Percentiles rank a stretch among this genome's conserved stretches.
Conservation (phyloP, 2,797 vertebrate species). For the Lithobates sylvaticus region DNA sequence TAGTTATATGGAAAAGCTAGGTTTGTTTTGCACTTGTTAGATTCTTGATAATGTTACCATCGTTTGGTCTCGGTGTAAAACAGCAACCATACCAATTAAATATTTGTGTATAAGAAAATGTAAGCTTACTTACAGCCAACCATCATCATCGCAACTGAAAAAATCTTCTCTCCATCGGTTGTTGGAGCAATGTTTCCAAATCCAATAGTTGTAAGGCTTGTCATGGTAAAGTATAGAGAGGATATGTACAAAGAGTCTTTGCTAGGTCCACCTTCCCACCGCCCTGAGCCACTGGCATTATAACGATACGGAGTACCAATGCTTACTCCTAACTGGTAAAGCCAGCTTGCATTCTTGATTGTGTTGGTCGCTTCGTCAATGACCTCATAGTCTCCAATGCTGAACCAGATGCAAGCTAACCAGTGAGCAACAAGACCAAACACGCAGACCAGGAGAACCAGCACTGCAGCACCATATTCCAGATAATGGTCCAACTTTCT, state of each 20-base stretch:
- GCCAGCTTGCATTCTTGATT: slow-evolving; percentile 94
- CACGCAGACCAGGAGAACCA: slow-evolving; percentile 93
- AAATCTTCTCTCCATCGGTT: slow-evolving; percentile 96
- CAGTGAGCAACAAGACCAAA: slow-evolving; percentile 96
- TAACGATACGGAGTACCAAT: slow-evolving; percentile 92
- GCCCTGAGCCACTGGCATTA: slow-evolving; percentile 89
- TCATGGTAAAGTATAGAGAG: slow-evolving; percentile 98
- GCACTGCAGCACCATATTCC: slow-evolving; percentile 93
- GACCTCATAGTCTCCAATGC: slow-evolving; percentile 96
- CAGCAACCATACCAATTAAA: not conserved
- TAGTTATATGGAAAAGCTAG: no score
- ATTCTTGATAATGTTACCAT: not conserved
- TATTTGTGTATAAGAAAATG: not conserved
- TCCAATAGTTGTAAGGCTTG: slow-evolving; percentile 96
- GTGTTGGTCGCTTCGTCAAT: slow-evolving; percentile 92
- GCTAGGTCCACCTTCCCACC: slow-evolving; percentile 94
- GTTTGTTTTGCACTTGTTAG: not conserved
- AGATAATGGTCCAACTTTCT: slow-evolving; percentile 96
- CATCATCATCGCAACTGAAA: slow-evolving; percentile 99
- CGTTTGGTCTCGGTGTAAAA: not conserved
- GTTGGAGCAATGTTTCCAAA: slow-evolving; percentile 97
- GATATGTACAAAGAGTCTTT: slow-evolving; percentile 96
- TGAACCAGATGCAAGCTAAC: slow-evolving; percentile 98
- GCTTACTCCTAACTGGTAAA: slow-evolving; percentile 91
- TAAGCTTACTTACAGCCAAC: slow-evolving; percentile 90